Conservation (phyloP, 2,888 invertebrate species). For the Pasiphila rectangulata region DNA sequence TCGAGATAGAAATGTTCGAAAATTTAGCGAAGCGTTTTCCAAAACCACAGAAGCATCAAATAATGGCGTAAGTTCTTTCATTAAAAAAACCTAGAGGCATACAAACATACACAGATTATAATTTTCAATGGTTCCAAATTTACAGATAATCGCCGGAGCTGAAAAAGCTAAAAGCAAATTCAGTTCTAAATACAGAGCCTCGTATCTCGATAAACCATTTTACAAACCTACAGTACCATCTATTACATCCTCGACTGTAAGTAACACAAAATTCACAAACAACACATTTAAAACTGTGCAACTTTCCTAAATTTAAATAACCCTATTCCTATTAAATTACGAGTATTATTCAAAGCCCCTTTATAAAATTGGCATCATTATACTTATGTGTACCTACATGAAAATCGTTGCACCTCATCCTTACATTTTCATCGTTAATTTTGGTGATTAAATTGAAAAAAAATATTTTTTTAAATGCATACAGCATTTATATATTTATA, state of each 20-base stretch:
- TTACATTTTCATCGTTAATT: slow-evolving; percentile 22
- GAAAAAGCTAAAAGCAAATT: slow-evolving; percentile 78
- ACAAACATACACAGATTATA: background rate
- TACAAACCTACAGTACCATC: slow-evolving; percentile 84
- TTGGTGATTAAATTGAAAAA: slow-evolving; percentile 6
- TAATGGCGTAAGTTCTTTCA: slow-evolving; percentile 65
- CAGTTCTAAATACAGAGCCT: slow-evolving; percentile 82
- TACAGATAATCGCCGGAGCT: slow-evolving; percentile 68
- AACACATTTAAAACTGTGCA: slow-evolving; percentile 30
- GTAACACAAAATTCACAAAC: slow-evolving; percentile 46
- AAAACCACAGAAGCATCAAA: slow-evolving; percentile 67
- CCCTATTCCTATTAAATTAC: slow-evolving; percentile 19
- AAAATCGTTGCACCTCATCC: slow-evolving; percentile 35
- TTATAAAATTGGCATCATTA: slow-evolving; percentile 71
- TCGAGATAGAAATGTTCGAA: slow-evolving; percentile 54
- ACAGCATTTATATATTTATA: background rate
- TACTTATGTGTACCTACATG: too few relatives aligned
- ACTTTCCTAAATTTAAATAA: slow-evolving; percentile 32
- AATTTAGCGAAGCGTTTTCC: slow-evolving; percentile 61
- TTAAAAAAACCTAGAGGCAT: background rate
- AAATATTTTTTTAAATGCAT: background rate
- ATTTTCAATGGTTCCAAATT: slow-evolving; percentile 33
- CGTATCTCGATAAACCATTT: slow-evolving; percentile 77
- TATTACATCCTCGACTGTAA: slow-evolving; percentile 78
- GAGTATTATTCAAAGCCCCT: slow-evolving; percentile 79